A percentile compares a stretch with the other conserved stretches of the same genome.
phyloP scores from a whole-genome alignment of 2,113 vertebrate species.

The Hassar affinis region DNA sequence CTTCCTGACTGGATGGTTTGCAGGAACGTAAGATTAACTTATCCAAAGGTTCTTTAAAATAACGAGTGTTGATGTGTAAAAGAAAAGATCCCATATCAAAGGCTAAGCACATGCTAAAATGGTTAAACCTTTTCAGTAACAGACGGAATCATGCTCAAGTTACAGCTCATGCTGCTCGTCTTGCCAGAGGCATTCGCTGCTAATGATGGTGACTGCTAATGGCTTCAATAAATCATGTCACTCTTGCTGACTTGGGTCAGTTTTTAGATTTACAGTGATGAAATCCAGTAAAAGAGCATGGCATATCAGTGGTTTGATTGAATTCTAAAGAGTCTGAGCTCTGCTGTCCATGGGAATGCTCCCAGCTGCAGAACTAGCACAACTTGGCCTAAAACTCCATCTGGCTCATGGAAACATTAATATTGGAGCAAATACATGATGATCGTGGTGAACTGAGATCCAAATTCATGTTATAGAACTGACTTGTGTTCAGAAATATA shows the following conservation, averaged over 20 bases:
- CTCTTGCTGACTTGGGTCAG: not conserved
- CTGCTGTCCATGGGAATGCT: not conserved
- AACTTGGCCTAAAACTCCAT: not conserved
- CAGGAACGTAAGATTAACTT: not conserved
- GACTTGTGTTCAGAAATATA: not conserved
- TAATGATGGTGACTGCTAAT: not conserved
- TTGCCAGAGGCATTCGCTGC: not conserved
- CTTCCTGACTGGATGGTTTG: not conserved
- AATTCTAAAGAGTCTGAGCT: not conserved
- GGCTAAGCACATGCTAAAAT: not conserved
- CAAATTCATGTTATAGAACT: not conserved
- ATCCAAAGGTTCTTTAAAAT: not conserved
- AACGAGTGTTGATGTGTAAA: not conserved
- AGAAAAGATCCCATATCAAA: not conserved
- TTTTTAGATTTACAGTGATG: not conserved
- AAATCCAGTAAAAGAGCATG: constrained; percentile 15
- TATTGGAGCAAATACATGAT: constrained; percentile 6
- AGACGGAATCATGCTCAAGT: not conserved
- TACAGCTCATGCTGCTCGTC: not conserved
- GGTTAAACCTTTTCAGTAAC: not conserved
- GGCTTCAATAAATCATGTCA: not conserved
- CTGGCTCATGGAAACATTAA: constrained; percentile 6
- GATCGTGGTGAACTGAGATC: not conserved
- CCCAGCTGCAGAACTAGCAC: constrained; percentile 23
- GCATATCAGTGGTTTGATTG: not conserved